Conservation (phyloP, 2,113 vertebrate species). For the Archilochus colubris region DNA sequence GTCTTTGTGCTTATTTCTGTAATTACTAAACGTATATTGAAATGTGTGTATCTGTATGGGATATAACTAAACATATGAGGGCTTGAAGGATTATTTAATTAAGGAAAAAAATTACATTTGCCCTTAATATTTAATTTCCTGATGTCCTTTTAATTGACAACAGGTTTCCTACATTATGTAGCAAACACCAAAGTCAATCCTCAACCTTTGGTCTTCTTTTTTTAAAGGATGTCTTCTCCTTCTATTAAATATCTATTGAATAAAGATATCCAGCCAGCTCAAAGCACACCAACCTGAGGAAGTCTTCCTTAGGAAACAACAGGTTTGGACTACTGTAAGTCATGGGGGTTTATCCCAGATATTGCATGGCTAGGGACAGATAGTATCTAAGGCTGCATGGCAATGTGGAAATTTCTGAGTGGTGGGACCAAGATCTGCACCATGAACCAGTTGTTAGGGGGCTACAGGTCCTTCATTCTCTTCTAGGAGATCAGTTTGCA, state of each 20-base stretch:
- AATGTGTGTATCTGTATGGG: background rate
- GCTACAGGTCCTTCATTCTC: fast-evolving
- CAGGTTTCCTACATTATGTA: background rate
- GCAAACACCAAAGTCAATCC: background rate
- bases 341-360: background rate
- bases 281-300: background rate
- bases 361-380: fast-evolving
- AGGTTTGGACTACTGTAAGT: background rate
- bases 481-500: background rate
- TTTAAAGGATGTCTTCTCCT: background rate
- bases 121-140: background rate
- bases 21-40: background rate
- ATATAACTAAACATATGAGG: background rate
- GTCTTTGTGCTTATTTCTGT: background rate
- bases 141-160: background rate
- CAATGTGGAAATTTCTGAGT: background rate
- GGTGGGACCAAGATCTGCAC: fast-evolving
- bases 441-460: fast-evolving
- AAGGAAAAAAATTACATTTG: background rate
- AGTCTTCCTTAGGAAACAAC: background rate
- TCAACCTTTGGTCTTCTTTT: background rate
- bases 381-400: background rate
- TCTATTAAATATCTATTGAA: background rate
- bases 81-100: background rate
- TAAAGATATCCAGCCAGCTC: background rate